Evolutionary conservation across 1,140 invertebrate genomes (phyloP).

Genomic region (Proales similis): DNA sequence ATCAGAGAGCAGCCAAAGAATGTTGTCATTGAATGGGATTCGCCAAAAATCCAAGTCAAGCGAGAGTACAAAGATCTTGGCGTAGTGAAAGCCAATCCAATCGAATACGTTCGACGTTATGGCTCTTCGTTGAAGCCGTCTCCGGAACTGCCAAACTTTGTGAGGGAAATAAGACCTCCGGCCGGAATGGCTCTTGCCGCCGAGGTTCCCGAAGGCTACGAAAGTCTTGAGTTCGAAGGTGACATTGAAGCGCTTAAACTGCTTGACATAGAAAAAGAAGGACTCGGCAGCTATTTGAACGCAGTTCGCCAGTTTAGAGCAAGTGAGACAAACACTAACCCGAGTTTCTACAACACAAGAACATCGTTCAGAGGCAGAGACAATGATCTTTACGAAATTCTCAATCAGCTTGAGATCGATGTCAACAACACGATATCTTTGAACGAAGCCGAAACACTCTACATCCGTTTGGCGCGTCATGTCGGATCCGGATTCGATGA

Average conservation of each 20-base stretch:
- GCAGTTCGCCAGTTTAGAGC: neutral
- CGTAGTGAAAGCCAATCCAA: conserved; percentile 29
- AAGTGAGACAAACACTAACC: neutral
- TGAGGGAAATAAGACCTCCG: conserved; percentile 19
- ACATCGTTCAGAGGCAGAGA: too few species aligned
- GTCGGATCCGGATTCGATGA: conserved; percentile 13
- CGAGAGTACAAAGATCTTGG: conserved; percentile 38
- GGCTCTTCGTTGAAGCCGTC: conserved; percentile 6
- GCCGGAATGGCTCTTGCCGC: conserved; percentile 5
- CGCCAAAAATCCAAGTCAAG: conserved; percentile 10
- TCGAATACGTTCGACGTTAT: conserved; percentile 34
- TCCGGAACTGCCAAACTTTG: conserved; percentile 30
- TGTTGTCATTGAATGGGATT: conserved; percentile 38
- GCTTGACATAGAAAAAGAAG: conserved; percentile 35
- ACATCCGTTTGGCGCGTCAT: neutral
- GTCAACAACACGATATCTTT: conserved; percentile 23
- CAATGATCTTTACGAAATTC: neutral
- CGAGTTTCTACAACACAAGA: neutral
- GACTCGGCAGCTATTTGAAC: conserved; percentile 22
- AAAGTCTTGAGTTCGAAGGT: conserved; percentile 18
- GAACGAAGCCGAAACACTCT: conserved; percentile 30
- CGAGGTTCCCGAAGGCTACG: neutral
- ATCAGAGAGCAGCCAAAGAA: conserved; percentile 1
- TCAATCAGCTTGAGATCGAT: conserved; percentile 17
- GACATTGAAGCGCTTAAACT: conserved; percentile 22